Percentiles rank a stretch among this genome's conserved stretches.
Evolutionary conservation across 1,140 invertebrate genomes (phyloP).

Genomic region (Cotesia typhae): DNA sequence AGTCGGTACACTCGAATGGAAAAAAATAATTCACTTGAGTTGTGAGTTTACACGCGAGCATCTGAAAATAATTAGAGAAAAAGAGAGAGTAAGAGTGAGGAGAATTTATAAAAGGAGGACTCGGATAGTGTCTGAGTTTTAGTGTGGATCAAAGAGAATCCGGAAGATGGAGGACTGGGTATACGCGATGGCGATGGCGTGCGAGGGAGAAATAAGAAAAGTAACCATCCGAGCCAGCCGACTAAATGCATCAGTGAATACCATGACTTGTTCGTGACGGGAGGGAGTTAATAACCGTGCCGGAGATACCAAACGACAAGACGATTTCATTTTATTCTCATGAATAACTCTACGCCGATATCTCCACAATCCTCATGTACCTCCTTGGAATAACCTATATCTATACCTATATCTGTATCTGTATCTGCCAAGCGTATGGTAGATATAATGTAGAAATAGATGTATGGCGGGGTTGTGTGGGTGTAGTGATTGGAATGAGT

Average conservation of each 20-base stretch:
- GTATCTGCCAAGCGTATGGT: not conserved
- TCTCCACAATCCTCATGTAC: conserved; percentile 5
- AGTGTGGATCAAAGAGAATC: conserved; percentile 40
- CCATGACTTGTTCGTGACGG: conserved; percentile 33
- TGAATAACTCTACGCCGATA: conserved; percentile 2
- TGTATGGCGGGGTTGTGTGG: not conserved
- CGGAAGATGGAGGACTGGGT: conserved; percentile 25
- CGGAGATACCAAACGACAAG: conserved; percentile 41
- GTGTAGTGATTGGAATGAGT: conserved; percentile 11
- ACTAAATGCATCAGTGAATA: not conserved
- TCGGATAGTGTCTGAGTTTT: too few relatives aligned
- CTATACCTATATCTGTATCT: not conserved
- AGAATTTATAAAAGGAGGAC: not conserved
- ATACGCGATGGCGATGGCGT: conserved; percentile 14
- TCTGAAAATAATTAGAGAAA: conserved; percentile 41
- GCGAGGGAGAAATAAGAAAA: conserved; percentile 32
- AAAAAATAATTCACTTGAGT: conserved; percentile 22
- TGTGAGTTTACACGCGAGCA: conserved; percentile 22
- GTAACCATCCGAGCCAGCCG: conserved; percentile 9
- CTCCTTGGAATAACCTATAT: not conserved
- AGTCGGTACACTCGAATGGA: not conserved
- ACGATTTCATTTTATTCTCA: conserved; percentile 54
- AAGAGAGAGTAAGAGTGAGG: conserved; percentile 27
- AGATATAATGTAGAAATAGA: not conserved
- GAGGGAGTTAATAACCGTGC: conserved; percentile 52